Evolutionary conservation across 2,113 vertebrate genomes (phyloP).

Genomic region (Turnix velox): DNA sequence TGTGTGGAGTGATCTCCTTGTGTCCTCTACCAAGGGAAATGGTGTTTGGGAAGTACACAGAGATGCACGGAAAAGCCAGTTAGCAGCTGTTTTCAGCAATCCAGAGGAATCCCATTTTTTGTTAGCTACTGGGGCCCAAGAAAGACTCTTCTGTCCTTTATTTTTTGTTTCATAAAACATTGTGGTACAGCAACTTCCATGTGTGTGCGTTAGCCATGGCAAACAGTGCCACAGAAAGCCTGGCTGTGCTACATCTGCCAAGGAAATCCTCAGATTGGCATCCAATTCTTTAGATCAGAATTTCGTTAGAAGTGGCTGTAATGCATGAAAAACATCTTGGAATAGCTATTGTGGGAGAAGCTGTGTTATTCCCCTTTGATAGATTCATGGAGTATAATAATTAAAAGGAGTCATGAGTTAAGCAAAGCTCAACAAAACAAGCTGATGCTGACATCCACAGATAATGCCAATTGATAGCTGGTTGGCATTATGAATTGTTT

Average conservation of each 20-base stretch:
- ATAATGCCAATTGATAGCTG: constrained; percentile 35
- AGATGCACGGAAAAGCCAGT: background rate
- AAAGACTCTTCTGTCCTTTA: background rate
- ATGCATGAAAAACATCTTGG: background rate
- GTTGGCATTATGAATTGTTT: constrained; percentile 6
- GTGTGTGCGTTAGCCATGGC: background rate
- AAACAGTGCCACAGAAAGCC: background rate
- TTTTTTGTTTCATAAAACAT: background rate
- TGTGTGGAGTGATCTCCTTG: background rate
- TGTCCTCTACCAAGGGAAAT: background rate
- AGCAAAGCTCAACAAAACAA: background rate
- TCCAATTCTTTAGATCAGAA: background rate
- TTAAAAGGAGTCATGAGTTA: background rate
- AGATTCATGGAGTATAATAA: background rate
- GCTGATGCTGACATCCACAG: constrained; percentile 20
- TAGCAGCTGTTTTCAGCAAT: background rate
- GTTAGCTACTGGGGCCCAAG: background rate
- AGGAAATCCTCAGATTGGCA: background rate
- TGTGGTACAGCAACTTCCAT: rapidly evolving
- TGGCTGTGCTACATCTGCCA: background rate
- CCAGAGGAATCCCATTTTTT: background rate
- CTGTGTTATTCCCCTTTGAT: background rate
- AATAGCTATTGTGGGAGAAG: background rate
- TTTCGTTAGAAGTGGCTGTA: background rate
- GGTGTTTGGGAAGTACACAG: background rate